Evolutionary conservation across 2,113 vertebrate genomes (phyloP).

Genomic region (Neogobius melanostomus): DNA sequence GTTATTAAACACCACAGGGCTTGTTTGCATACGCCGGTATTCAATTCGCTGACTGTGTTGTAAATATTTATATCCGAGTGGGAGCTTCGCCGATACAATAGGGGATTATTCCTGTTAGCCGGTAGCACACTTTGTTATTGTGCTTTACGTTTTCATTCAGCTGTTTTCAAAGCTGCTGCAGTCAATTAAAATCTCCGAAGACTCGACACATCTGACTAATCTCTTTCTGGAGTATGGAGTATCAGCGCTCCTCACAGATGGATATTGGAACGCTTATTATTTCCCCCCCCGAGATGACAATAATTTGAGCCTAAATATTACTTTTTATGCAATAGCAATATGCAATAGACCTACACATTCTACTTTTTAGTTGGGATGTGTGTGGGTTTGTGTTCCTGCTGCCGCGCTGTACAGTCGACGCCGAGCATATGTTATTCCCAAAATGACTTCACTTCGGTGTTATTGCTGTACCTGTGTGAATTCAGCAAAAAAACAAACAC

Average conservation of each 20-base stretch:
- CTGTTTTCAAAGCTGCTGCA: not conserved
- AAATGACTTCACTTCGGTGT: conserved; percentile 47
- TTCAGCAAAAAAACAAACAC: conserved; percentile 32
- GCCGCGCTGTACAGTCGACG: conserved; percentile 13
- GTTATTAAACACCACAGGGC: conserved; percentile 33
- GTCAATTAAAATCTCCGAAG: not conserved
- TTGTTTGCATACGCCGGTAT: conserved; percentile 33
- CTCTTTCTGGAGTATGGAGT: too few relatives aligned
- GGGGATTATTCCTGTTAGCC: conserved; percentile 14
- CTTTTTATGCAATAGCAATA: too few relatives aligned
- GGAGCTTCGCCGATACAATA: conserved; percentile 22
- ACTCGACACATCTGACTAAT: not conserved
- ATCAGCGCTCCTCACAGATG: too few relatives aligned
- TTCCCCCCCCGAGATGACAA: too few relatives aligned
- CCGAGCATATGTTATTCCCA: conserved; percentile 16
- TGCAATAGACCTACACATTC: too few relatives aligned
- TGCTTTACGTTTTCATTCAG: not conserved
- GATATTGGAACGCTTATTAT: not conserved
- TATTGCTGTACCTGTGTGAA: conserved; percentile 40
- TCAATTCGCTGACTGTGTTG: conserved; percentile 29
- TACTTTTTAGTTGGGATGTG: not conserved
- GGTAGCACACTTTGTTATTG: not conserved
- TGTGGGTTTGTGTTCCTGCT: conserved; percentile 34
- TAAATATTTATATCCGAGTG: conserved; percentile 41
- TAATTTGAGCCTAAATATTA: too few relatives aligned